These are phyloP conservation scores for Uloborus diversus DNA, from an alignment of 1,140 invertebrate genomes.

Conservation along the genomic window DNA sequence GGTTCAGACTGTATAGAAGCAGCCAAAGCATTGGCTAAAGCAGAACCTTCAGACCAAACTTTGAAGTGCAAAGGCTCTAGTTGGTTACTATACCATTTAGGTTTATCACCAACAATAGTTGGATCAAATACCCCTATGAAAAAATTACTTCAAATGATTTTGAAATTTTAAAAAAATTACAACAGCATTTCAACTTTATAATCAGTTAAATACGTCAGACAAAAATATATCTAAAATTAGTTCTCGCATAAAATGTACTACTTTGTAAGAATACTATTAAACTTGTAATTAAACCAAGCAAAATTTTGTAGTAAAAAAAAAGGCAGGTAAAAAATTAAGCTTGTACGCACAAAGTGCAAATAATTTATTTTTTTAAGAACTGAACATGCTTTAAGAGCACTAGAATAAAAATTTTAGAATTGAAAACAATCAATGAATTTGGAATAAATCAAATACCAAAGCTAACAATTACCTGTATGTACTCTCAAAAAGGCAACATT, in stretches of 20 bases:
- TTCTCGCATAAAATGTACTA: no score
- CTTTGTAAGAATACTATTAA: no score
- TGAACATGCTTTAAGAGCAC: constrained; percentile 72
- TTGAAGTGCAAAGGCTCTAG: constrained; percentile 90
- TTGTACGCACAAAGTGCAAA: background rate
- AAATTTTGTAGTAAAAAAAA: no score
- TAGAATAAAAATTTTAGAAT: background rate
- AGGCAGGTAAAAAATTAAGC: no score
- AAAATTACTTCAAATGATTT: background rate
- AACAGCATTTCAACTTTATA: no score
- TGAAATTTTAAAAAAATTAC: background rate
- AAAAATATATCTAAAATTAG: no score
- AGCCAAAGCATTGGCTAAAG: constrained; percentile 78
- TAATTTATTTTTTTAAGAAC: background rate
- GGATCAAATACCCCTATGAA: constrained; percentile 83
- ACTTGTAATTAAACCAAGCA: no score
- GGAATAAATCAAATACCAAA: no score
- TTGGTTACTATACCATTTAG: constrained; percentile 87
- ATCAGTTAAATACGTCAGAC: no score
- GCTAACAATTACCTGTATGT: constrained; percentile 90
- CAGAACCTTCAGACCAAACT: constrained; percentile 89
- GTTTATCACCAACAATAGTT: constrained; percentile 88
- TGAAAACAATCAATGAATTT: no score
- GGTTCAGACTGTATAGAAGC: constrained; percentile 80
- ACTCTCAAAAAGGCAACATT: constrained; percentile 97